Evolutionary conservation across 2,888 invertebrate genomes (phyloP).

Genomic region (Leucoma salicis): DNA sequence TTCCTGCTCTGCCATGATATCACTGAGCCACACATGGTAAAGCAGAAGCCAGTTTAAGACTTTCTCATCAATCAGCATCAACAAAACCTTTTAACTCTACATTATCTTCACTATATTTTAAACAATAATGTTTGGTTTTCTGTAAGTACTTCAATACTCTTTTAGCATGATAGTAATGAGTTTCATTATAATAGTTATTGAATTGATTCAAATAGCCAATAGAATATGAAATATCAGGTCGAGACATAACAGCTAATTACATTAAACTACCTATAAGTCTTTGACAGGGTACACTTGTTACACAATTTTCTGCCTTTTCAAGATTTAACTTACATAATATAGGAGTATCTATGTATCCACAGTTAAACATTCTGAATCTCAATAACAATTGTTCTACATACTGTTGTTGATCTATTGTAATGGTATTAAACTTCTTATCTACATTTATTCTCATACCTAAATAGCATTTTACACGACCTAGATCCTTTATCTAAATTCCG

Average conservation of each 20-base stretch:
- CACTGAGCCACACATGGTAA: too few relatives aligned
- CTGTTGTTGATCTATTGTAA: neutral
- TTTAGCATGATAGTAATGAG: neutral
- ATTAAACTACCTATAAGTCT: constrained; percentile 4
- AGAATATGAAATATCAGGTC: constrained; percentile 4
- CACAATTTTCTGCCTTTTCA: constrained; percentile 3
- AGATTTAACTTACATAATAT: constrained; percentile 6
- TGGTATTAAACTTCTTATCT: neutral
- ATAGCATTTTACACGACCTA: too few relatives aligned
- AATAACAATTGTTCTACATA: constrained; percentile 5
- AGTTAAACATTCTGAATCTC: constrained; percentile 2
- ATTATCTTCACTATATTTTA: neutral
- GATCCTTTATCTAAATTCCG: too few relatives aligned
- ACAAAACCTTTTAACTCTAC: constrained; percentile 14
- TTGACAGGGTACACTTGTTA: constrained; percentile 4
- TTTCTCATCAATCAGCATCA: constrained; percentile 26
- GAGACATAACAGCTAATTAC: constrained; percentile 7
- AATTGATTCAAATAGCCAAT: constrained; percentile 18
- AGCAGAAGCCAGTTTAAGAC: too few relatives aligned
- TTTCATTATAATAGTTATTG: neutral
- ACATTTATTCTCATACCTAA: constrained; percentile 5
- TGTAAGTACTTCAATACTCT: constrained; percentile 1
- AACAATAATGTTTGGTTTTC: constrained; percentile 5
- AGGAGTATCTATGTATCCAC: constrained; percentile 1
- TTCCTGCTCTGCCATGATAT: too few relatives aligned